Percentiles rank a stretch among this genome's conserved stretches.
phyloP scores from a whole-genome alignment of 2,113 vertebrate genomes.

The Istiophorus platypterus region DNA sequence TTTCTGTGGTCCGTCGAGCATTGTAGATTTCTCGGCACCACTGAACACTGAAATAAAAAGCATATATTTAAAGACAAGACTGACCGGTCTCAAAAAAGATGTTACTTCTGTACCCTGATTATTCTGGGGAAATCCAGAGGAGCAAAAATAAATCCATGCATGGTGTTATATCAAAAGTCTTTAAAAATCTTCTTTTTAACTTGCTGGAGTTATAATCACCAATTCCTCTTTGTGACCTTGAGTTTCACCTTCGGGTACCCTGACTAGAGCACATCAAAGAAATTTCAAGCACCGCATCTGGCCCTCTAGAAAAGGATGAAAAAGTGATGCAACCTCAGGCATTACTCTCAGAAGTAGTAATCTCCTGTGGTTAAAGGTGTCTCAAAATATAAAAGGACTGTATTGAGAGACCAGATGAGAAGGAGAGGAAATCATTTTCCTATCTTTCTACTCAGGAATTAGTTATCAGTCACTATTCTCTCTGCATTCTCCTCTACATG shows the following conservation, averaged over 20 bases:
- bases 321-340: constrained; percentile 45
- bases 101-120: constrained; percentile 8
- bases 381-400: constrained; percentile 41
- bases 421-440: constrained; percentile 12
- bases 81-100: not conserved
- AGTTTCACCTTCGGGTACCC: constrained; percentile 43
- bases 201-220: constrained; percentile 33
- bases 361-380: constrained; percentile 61
- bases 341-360: constrained; percentile 55
- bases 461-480: constrained; percentile 17
- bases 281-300: constrained; percentile 59
- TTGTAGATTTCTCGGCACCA: not conserved
- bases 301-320: constrained; percentile 53
- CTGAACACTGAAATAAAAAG: not conserved
- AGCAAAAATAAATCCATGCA: constrained; percentile 1
- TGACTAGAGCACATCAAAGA: constrained; percentile 55
- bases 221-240: constrained; percentile 54
- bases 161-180: constrained; percentile 22
- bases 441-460: constrained; percentile 1
- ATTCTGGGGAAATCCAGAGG: not conserved
- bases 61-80: constrained; percentile 8
- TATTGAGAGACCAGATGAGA: constrained; percentile 28
- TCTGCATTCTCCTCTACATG: not conserved
- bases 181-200: constrained; percentile 18
- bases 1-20: not conserved